Conservation (phyloP, 1,140 invertebrate genomes). For the Phymorhynchus buccinoides region DNA sequence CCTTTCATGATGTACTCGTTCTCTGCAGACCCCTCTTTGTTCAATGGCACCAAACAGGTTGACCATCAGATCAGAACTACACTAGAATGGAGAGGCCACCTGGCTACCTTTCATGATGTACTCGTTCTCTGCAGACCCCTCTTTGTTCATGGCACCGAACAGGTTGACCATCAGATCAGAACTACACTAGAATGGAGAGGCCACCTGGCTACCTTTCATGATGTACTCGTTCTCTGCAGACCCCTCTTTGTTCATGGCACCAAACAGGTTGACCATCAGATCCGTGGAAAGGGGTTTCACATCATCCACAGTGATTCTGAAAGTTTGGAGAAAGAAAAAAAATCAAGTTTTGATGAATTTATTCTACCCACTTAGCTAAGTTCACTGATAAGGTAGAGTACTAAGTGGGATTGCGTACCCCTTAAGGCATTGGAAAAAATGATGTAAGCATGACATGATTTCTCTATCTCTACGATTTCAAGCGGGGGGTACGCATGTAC, state of each 20-base stretch:
- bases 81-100: no score
- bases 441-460: no score
- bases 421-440: no score
- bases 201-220: constrained; percentile 90
- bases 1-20: constrained; percentile 98
- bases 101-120: constrained; percentile 96
- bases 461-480: no score
- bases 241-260: constrained; percentile 80
- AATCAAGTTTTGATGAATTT: neutral
- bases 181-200: no score
- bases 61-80: constrained; percentile 81
- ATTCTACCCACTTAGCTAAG: no score
- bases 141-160: constrained; percentile 82
- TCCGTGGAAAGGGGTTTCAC: constrained; percentile 75
- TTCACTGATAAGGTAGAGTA: no score
- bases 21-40: constrained; percentile 84
- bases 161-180: constrained; percentile 84
- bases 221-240: constrained; percentile 96
- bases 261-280: constrained; percentile 85
- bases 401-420: no score
- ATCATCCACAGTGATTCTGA: constrained; percentile 77
- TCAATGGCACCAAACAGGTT: constrained; percentile 85
- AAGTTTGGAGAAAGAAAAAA: constrained; percentile 52
- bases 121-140: constrained; percentile 92
- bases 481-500: no score